Percentiles rank a stretch among this genome's conserved stretches.
phyloP scores from a whole-genome alignment of 2,113 vertebrate genomes.

The Brachyistius frenatus region DNA sequence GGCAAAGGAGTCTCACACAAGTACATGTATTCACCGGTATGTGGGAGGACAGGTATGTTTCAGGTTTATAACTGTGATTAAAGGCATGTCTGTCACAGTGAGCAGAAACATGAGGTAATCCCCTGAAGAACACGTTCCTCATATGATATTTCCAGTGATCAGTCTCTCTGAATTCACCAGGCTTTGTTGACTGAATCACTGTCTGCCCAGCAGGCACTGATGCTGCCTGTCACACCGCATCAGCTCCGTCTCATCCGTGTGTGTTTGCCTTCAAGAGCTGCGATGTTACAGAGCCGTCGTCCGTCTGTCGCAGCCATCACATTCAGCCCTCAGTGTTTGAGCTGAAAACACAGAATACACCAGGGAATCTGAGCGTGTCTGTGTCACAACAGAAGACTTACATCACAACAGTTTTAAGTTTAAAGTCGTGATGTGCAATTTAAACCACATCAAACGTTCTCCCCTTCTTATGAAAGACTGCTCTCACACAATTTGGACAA shows the following conservation, averaged over 20 bases:
- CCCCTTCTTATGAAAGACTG: slow-evolving; percentile 25
- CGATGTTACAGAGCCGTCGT: slow-evolving; percentile 55
- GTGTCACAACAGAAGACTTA: slow-evolving; percentile 26
- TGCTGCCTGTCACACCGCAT: slow-evolving; percentile 66
- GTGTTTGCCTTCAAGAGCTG: slow-evolving; percentile 61
- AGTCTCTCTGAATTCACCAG: slow-evolving; percentile 35
- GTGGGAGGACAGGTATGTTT: not conserved
- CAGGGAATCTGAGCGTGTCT: slow-evolving; percentile 24
- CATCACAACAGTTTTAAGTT: slow-evolving; percentile 43
- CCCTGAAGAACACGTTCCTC: slow-evolving; percentile 11
- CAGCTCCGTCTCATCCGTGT: slow-evolving; percentile 57
- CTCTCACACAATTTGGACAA: slow-evolving; percentile 21
- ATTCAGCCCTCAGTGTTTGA: slow-evolving; percentile 55
- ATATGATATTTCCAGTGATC: slow-evolving; percentile 36
- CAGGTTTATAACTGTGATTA: slow-evolving; percentile 9
- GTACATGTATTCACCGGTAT: not conserved
- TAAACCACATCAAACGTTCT: slow-evolving; percentile 30
- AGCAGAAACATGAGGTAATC: slow-evolving; percentile 22
- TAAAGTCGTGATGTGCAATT: slow-evolving; percentile 26
- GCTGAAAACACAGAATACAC: slow-evolving; percentile 45
- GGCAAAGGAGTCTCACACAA: not conserved
- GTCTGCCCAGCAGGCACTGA: slow-evolving; percentile 57
- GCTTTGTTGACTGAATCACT: slow-evolving; percentile 45
- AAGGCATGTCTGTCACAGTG: not conserved
- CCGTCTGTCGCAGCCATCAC: slow-evolving; percentile 62